Conservation (phyloP, 2,888 invertebrate species). For the Ditula angustiorana region DNA sequence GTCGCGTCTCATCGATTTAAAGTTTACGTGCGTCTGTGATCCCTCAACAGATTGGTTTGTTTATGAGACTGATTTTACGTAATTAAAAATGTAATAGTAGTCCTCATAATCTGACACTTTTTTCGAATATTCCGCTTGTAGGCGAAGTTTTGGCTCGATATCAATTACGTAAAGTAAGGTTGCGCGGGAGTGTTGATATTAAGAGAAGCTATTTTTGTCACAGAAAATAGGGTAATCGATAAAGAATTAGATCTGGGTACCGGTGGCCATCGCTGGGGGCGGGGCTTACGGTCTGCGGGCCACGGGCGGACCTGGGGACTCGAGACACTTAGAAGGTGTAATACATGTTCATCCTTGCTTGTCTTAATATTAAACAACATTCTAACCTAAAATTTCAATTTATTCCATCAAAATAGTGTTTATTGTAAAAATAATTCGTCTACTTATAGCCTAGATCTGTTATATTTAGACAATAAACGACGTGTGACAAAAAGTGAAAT, state of each 20-base stretch:
- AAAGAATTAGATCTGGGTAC: slow-evolving; percentile 68
- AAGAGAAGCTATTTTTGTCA: slow-evolving; percentile 83
- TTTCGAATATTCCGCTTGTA: slow-evolving; percentile 53
- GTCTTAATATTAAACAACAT: too few species aligned
- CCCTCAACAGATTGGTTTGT: slow-evolving; percentile 63
- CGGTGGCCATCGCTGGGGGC: slow-evolving; percentile 62
- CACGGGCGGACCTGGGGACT: not conserved
- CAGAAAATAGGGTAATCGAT: slow-evolving; percentile 66
- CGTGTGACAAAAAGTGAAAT: too few species aligned
- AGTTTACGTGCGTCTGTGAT: slow-evolving; percentile 38
- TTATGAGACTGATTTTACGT: slow-evolving; percentile 84
- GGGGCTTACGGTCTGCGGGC: slow-evolving; percentile 24
- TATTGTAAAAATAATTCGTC: too few species aligned
- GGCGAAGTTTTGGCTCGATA: slow-evolving; percentile 70
- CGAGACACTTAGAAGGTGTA: too few species aligned
- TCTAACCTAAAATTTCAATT: too few species aligned
- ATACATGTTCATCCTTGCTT: too few species aligned
- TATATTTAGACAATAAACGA: too few species aligned
- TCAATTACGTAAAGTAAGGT: slow-evolving; percentile 75
- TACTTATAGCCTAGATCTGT: too few species aligned
- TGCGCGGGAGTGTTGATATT: slow-evolving; percentile 54
- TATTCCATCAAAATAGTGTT: too few species aligned
- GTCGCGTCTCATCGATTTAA: slow-evolving; percentile 31
- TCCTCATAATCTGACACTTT: slow-evolving; percentile 62
- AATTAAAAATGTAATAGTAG: slow-evolving; percentile 64